Evolutionary conservation across 1,140 invertebrate species (phyloP).

Genomic region (honey bee (Apis mellifera)): Amel_HAv3.1 CM009931.2:7494001-7494500

Average conservation of each 20-base stretch:
- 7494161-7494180: neutral
- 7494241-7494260: neutral
- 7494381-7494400: too few species aligned
- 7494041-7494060: conserved; percentile 21
- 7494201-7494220: neutral
- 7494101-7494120: conserved; percentile 23
- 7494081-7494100: neutral
- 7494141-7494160: conserved; percentile 5
- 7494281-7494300: too few species aligned
- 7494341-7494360: too few species aligned
- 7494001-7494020: conserved; percentile 15
- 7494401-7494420: too few species aligned
- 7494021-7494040: conserved; percentile 11
- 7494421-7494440: too few species aligned
- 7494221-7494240: neutral
- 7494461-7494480: too few species aligned
- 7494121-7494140: conserved; percentile 16
- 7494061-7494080: conserved; percentile 15
- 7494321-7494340: neutral
- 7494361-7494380: too few species aligned
- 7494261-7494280: neutral
- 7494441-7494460: too few species aligned
- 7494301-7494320: neutral
- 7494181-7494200: neutral
- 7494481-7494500: neutral